Evolutionary conservation across 1,140 invertebrate species (phyloP).

Genomic region (Tribolium castaneum): DNA sequence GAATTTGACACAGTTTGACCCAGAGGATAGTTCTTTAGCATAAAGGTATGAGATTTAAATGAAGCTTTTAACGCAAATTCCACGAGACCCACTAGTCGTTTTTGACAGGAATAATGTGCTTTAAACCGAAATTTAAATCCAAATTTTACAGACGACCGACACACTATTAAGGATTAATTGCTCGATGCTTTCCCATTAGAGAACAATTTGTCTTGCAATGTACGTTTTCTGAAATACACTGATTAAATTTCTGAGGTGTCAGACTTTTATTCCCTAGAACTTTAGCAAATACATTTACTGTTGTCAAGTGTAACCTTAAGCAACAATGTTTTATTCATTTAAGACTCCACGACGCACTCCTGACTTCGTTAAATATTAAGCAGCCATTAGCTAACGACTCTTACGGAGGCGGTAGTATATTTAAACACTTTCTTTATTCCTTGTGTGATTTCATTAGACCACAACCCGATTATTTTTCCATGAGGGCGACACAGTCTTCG

Average conservation of each 20-base stretch:
- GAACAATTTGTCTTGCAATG: conserved; percentile 15
- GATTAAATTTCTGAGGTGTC: conserved; percentile 42
- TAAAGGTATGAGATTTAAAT: conserved; percentile 35
- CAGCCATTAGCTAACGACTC: conserved; percentile 43
- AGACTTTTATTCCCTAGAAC: conserved; percentile 32
- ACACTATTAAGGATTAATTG: conserved; percentile 21
- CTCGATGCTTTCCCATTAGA: conserved; percentile 21
- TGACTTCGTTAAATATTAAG: conserved; percentile 43
- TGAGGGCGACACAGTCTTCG: not conserved
- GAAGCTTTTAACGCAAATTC: conserved; percentile 35
- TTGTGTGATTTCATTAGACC: conserved; percentile 39
- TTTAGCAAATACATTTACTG: conserved; percentile 43
- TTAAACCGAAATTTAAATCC: conserved; percentile 17
- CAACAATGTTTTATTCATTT: conserved; percentile 44
- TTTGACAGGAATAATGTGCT: conserved; percentile 24
- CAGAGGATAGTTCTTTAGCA: conserved; percentile 32
- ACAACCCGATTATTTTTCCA: conserved; percentile 17
- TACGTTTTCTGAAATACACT: conserved; percentile 27
- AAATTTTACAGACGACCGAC: conserved; percentile 28
- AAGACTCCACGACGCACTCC: conserved; percentile 39
- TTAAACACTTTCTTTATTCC: conserved; percentile 39
- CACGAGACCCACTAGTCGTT: conserved; percentile 2
- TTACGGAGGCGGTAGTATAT: conserved; percentile 34
- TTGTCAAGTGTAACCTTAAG: conserved; percentile 42
- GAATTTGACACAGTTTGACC: conserved; percentile 22